Evolutionary conservation across 2,797 vertebrate species (phyloP).

Genomic region (Rhabdophis nuchalis): DNA sequence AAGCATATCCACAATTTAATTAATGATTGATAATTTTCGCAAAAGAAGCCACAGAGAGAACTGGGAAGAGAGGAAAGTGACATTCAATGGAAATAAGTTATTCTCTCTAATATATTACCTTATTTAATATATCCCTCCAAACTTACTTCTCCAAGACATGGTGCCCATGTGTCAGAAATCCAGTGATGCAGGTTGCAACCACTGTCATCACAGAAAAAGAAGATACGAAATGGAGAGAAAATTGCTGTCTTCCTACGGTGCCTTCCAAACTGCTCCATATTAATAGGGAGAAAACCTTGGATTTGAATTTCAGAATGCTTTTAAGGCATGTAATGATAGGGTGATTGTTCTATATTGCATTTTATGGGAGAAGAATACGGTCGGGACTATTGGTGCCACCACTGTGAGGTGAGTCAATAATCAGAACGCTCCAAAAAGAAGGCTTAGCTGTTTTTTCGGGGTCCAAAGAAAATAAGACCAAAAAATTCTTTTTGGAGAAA

Average conservation of each 20-base stretch:
- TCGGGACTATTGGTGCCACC: too few species aligned
- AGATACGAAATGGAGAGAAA: not conserved
- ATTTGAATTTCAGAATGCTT: constrained; percentile 1
- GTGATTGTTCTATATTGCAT: constrained; percentile 32
- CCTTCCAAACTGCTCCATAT: not conserved
- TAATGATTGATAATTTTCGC: not conserved
- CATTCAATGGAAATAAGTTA: not conserved
- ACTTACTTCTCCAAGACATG: not conserved
- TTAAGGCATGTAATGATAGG: constrained; percentile 11
- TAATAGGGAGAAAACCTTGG: not conserved
- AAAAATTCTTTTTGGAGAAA: too few species aligned
- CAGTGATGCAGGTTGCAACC: not conserved
- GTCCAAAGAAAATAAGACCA: too few species aligned
- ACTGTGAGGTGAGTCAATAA: too few species aligned
- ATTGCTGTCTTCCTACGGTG: not conserved
- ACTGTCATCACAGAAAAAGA: not conserved
- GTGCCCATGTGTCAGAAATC: not conserved
- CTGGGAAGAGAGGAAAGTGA: not conserved
- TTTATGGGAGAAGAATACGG: not conserved
- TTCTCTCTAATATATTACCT: not conserved
- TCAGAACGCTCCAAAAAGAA: too few species aligned
- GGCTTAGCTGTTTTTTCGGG: too few species aligned
- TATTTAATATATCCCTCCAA: not conserved
- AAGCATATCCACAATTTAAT: not conserved
- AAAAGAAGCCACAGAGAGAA: not conserved